These are phyloP conservation scores for Lithobates pipiens DNA, from an alignment of 2,797 vertebrate genomes.

Conservation along the genomic window DNA sequence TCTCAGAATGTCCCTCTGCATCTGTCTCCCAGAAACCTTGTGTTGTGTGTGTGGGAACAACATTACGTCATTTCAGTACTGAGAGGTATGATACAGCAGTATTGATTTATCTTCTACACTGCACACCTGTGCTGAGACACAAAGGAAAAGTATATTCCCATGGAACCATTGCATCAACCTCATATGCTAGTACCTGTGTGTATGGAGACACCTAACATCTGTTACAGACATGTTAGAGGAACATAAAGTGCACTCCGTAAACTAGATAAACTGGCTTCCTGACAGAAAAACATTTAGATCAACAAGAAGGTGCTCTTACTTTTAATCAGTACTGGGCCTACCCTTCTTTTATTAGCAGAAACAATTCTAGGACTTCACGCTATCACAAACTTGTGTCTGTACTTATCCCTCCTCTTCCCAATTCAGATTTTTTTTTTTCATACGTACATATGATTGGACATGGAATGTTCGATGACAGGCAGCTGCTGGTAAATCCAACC, in stretches of 20 bases:
- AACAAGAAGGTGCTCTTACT: too few relatives aligned
- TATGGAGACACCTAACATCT: background rate
- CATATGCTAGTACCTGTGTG: background rate
- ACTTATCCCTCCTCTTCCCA: too few relatives aligned
- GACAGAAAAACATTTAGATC: too few relatives aligned
- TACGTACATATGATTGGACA: too few relatives aligned
- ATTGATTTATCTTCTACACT: background rate
- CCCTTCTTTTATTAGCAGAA: too few relatives aligned
- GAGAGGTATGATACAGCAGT: background rate
- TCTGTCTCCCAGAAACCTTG: too few relatives aligned
- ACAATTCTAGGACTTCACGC: too few relatives aligned
- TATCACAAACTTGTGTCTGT: too few relatives aligned
- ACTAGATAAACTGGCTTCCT: background rate
- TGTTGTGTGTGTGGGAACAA: background rate
- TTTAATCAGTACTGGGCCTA: too few relatives aligned
- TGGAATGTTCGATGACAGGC: too few relatives aligned
- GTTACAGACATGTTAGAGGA: background rate
- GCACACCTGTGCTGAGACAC: background rate
- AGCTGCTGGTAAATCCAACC: too few relatives aligned
- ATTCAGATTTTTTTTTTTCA: too few relatives aligned
- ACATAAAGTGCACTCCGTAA: background rate
- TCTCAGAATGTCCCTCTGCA: background rate
- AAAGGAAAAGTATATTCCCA: constrained; percentile 1
- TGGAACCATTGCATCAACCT: constrained; percentile 47
- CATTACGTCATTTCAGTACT: background rate